A percentile compares a stretch with the other conserved stretches of the same genome.
phyloP scores from a whole-genome alignment of 2,797 vertebrate species.

The Sebastes kiyomatsui region DNA sequence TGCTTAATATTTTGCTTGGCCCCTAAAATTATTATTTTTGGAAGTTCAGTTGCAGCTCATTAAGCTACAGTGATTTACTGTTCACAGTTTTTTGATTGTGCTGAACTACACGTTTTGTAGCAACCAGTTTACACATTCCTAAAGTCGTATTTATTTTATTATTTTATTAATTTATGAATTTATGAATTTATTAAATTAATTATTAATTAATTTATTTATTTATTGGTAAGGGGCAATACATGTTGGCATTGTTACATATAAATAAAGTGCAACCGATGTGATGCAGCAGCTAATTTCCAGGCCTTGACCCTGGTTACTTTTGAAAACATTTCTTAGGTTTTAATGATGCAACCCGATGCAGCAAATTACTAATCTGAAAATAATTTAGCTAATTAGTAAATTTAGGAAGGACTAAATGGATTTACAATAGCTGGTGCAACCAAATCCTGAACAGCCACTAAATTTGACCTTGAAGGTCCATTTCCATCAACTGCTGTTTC shows the following conservation, averaged over 20 bases:
- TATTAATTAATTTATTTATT: too few relatives aligned
- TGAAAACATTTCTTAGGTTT: too few relatives aligned
- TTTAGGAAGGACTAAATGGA: neutral
- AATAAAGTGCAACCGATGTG: too few relatives aligned
- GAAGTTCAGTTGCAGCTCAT: neutral
- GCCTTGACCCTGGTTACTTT: too few relatives aligned
- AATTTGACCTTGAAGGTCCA: too few relatives aligned
- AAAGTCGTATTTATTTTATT: too few relatives aligned
- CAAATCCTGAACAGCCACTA: neutral
- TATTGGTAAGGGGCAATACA: too few relatives aligned
- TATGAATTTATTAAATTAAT: too few relatives aligned
- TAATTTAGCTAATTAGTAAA: fast-evolving
- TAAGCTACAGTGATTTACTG: neutral
- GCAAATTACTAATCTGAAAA: too few relatives aligned
- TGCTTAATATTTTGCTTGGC: neutral
- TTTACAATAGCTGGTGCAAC: neutral
- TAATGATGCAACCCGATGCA: too few relatives aligned
- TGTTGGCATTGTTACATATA: too few relatives aligned
- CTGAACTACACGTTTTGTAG: neutral
- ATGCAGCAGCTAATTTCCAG: too few relatives aligned
- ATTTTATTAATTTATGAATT: fast-evolving
- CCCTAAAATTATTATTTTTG: neutral
- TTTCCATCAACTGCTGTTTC: neutral
- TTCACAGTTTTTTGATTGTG: neutral
- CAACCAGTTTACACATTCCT: neutral